Evolutionary conservation across 2,888 invertebrate species (phyloP).

Genomic region (Coenonympha glycerion): DNA sequence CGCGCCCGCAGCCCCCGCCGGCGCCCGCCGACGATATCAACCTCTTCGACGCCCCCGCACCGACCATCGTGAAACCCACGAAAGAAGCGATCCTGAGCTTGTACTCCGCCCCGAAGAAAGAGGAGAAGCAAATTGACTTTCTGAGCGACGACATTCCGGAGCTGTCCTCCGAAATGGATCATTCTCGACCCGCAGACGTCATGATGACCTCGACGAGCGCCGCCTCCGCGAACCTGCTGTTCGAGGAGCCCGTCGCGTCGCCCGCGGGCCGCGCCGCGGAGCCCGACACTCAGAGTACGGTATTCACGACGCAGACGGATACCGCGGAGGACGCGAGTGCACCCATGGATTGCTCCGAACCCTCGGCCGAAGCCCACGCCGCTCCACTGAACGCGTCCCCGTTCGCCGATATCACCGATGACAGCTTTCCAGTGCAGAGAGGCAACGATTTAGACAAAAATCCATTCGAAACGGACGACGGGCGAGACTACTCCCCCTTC

Average conservation of each 20-base stretch:
- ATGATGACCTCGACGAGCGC: slow-evolving; percentile 33
- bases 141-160: slow-evolving; percentile 74
- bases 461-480: slow-evolving; percentile 50
- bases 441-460: slow-evolving; percentile 46
- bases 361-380: slow-evolving; percentile 33
- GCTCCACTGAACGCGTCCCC: slow-evolving; percentile 47
- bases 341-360: slow-evolving; percentile 62
- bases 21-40: slow-evolving; percentile 61
- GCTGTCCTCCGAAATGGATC: slow-evolving; percentile 34
- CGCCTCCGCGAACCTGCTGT: slow-evolving; percentile 26
- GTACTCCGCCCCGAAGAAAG: slow-evolving; percentile 66
- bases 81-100: slow-evolving; percentile 78
- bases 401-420: slow-evolving; percentile 43
- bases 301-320: slow-evolving; percentile 13
- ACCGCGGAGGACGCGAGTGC: slow-evolving; percentile 26
- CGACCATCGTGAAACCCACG: slow-evolving; percentile 66
- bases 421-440: slow-evolving; percentile 32
- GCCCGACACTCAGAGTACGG: slow-evolving; percentile 17
- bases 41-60: slow-evolving; percentile 76
- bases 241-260: slow-evolving; percentile 23
- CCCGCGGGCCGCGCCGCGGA: slow-evolving; percentile 27
- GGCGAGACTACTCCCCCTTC: slow-evolving; percentile 32
- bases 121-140: slow-evolving; percentile 71
- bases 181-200: slow-evolving; percentile 35
- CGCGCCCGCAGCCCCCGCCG: slow-evolving; percentile 64